Evolutionary conservation across 23 tunicate genomes (phyloP).

Genomic region (Styela clava): DNA sequence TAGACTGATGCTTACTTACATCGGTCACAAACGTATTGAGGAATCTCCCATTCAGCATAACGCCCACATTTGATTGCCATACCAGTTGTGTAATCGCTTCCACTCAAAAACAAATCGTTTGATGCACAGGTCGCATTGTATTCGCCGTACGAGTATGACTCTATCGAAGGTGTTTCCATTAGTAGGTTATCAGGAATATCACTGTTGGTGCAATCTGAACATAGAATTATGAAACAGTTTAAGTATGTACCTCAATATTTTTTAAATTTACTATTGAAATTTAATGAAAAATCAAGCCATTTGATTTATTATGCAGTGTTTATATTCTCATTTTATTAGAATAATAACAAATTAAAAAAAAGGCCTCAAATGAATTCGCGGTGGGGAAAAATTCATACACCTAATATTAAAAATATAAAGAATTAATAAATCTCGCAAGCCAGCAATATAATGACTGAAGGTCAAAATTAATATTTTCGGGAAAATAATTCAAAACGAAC

Average conservation of each 20-base stretch:
- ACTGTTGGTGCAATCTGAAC: neutral
- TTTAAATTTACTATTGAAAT: no score
- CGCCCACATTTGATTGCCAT: neutral
- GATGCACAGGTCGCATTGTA: neutral
- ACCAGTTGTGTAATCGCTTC: neutral
- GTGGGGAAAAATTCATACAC: no score
- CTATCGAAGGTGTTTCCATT: neutral
- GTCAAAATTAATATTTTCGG: no score
- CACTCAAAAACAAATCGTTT: neutral
- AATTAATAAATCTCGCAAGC: neutral
- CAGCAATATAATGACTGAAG: neutral
- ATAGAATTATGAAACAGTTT: neutral
- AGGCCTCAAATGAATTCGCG: neutral
- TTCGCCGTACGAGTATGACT: neutral
- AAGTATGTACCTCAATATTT: neutral
- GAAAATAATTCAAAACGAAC: neutral
- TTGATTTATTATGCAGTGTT: no score
- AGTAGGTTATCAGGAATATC: neutral
- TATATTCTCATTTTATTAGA: neutral
- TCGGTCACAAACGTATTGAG: neutral
- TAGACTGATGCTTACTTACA: no score
- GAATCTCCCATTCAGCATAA: neutral
- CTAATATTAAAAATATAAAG: no score
- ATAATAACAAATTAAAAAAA: no score
- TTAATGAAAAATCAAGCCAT: no score